Evolutionary conservation across 2,888 invertebrate genomes (phyloP), one percentile per base, ranked within the genome.

Genomic region (Seira musarum): DNA sequence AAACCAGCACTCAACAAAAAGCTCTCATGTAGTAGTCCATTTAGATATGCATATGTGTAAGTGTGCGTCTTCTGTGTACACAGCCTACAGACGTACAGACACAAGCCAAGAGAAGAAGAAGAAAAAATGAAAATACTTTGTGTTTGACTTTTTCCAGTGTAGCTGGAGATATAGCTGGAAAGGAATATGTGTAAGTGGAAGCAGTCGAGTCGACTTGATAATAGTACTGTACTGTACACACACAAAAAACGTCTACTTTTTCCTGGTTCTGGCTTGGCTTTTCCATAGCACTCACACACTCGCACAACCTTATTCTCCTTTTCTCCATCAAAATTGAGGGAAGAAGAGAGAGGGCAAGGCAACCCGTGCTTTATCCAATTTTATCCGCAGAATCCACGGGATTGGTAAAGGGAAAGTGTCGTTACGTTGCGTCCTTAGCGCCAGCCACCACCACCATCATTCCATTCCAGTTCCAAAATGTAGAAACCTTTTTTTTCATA

Each of bases 381-480:
- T 79, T 79, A 79, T 79, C 79, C 79, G 79, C 79, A 79, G 79
- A 79, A 79, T 79, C 79, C 79, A 79, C 79, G 72, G 79, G 79
- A 79, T 79, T 79, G 79, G 79, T 79, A 79, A 79, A 79, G 72
- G 79, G 72, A 79, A 79, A 72, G 79, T 80, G 82, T 79, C 82
- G 82, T 82, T 82, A 82, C 82, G 82, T 79, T 82, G 82, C 82
- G 82, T 78, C 75, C 75, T 82, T 70, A 75, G 72, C 70, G 63
- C 71, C 70, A 63, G 53, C 49, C 40, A 69, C 40, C 15, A 17
- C 69, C 24, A 35, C 49, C 17, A 17, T 35, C 13, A 69, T 49
- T 3, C 73, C 79, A 79, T 79, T 72, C 79, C 72, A 72, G 67
- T 79, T 72, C 67, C 79, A 79, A 2, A 49, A 49, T 8, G 15